Conservation (phyloP, 2,888 invertebrate species). For the Eupithecia subumbrata region DNA sequence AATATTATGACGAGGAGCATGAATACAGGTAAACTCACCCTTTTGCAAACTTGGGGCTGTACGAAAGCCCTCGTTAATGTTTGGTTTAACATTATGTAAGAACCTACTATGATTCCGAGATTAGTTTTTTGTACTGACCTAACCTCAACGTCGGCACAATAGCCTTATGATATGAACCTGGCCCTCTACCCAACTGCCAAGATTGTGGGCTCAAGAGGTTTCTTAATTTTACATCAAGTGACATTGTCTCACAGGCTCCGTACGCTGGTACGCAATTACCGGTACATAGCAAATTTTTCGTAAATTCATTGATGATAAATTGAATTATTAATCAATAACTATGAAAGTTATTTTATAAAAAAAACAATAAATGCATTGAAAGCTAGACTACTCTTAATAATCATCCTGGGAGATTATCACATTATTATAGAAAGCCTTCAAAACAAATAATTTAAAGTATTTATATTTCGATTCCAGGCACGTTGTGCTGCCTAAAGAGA, state of each 20-base stretch:
- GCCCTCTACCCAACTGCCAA: neutral
- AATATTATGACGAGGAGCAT: slow-evolving; percentile 95
- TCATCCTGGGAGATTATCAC: neutral
- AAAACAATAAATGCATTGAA: neutral
- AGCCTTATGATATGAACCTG: neutral
- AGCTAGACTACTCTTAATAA: too few relatives aligned
- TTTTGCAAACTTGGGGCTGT: neutral
- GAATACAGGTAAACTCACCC: slow-evolving; percentile 92
- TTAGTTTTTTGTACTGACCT: neutral
- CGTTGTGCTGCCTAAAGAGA: slow-evolving; percentile 96
- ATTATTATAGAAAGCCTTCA: neutral
- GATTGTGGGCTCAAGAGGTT: neutral
- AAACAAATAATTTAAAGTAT: neutral
- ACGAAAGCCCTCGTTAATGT: neutral
- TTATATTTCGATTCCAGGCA: slow-evolving; percentile 86
- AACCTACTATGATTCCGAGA: neutral
- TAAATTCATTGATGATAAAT: neutral
- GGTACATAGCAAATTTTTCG: neutral
- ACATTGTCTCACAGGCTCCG: neutral
- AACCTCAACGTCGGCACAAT: neutral
- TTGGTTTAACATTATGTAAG: neutral
- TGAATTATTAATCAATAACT: too few relatives aligned
- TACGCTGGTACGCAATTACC: neutral
- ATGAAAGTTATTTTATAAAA: neutral
- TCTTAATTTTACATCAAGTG: neutral